Conservation (phyloP, 1,140 invertebrate species). For the Metopolophium dirhodum region DNA sequence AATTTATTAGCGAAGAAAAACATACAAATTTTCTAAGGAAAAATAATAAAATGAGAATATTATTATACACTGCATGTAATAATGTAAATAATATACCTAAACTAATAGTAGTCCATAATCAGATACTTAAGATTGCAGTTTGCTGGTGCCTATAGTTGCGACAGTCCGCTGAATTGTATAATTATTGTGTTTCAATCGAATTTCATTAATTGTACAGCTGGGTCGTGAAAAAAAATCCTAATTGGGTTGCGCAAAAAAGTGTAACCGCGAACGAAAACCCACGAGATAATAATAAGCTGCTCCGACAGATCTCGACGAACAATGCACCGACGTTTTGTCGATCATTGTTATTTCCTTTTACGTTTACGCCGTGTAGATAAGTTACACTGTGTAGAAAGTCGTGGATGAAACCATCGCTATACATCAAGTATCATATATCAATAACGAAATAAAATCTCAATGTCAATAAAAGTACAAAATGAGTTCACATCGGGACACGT, state of each 20-base stretch:
- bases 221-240: no score
- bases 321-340: background rate
- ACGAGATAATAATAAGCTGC: background rate
- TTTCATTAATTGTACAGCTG: no score
- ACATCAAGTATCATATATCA: background rate
- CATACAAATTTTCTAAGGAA: no score
- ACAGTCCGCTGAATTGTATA: no score
- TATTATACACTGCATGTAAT: no score
- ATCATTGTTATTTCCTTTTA: constrained; percentile 17
- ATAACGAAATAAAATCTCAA: constrained; percentile 36
- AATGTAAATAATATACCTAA: no score
- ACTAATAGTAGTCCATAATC: no score
- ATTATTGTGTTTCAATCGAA: no score
- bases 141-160: no score
- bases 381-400: constrained; percentile 16
- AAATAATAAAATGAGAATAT: no score
- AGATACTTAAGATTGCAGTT: no score
- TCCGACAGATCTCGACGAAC: background rate
- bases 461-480: constrained; percentile 22
- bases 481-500: background rate
- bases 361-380: background rate
- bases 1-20: no score
- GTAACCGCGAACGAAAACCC: background rate
- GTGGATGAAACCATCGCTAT: background rate
- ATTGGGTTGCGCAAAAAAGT: background rate